Conservation (phyloP, 1,140 invertebrate species). For the Sipha flava region DNA sequence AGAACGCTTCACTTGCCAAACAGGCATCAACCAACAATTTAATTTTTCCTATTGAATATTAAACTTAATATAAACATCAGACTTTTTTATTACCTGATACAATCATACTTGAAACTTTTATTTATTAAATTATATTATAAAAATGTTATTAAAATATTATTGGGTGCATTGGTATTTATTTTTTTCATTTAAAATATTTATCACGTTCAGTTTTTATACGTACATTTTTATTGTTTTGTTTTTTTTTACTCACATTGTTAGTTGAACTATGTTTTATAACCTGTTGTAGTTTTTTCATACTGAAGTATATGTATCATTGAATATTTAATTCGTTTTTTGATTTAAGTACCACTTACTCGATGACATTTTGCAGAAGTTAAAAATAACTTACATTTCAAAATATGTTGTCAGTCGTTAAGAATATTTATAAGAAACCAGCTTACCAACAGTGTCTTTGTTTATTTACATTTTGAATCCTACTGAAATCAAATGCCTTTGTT, state of each 20-base stretch:
- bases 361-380: too few species aligned
- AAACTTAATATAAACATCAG: background rate
- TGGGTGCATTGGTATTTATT: background rate
- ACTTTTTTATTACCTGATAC: background rate
- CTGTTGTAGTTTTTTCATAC: background rate
- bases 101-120: background rate
- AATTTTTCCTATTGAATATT: conserved; percentile 32
- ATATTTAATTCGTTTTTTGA: background rate
- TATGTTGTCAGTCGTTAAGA: too few species aligned
- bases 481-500: too few species aligned
- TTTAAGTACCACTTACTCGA: too few species aligned
- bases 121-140: background rate
- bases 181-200: background rate
- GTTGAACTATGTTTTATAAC: background rate
- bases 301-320: background rate
- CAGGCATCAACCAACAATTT: conserved; percentile 13
- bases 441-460: too few species aligned
- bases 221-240: conserved; percentile 22
- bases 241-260: background rate
- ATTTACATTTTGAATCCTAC: too few species aligned
- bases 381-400: too few species aligned
- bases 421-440: too few species aligned
- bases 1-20: conserved; percentile 33
- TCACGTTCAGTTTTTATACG: background rate
- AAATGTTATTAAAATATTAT: background rate